Evolutionary conservation across 2,888 invertebrate genomes (phyloP).

Genomic region (Nudaria mundana): DNA sequence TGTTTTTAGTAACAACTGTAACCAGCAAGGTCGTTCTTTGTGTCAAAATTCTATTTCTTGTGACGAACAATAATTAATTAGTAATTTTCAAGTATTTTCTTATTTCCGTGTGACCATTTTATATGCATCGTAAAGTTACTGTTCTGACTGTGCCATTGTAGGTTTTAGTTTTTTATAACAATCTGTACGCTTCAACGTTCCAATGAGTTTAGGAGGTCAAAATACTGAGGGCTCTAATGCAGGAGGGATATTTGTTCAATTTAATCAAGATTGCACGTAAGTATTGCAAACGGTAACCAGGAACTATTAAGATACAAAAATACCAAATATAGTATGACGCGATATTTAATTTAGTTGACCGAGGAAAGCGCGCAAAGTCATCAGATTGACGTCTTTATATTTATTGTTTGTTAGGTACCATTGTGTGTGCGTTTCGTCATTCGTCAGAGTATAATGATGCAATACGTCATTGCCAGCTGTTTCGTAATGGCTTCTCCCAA

Average conservation of each 20-base stretch:
- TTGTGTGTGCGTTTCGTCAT: constrained; percentile 34
- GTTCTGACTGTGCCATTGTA: constrained; percentile 60
- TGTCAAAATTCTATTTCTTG: constrained; percentile 77
- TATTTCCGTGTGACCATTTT: constrained; percentile 61
- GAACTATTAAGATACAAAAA: not conserved
- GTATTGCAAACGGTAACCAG: constrained; percentile 55
- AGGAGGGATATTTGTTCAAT: constrained; percentile 96
- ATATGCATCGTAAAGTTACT: constrained; percentile 53
- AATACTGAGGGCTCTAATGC: constrained; percentile 88
- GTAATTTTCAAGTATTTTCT: constrained; percentile 62
- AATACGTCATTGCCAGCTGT: constrained; percentile 70
- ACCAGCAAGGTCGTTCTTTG: constrained; percentile 86
- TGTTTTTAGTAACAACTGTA: constrained; percentile 78
- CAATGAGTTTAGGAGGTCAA: constrained; percentile 91
- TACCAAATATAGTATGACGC: too few species aligned
- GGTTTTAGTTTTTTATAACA: constrained; percentile 55
- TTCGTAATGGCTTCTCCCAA: constrained; percentile 48
- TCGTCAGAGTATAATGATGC: constrained; percentile 66
- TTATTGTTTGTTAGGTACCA: too few species aligned
- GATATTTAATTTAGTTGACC: too few species aligned
- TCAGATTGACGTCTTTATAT: too few species aligned
- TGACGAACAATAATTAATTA: constrained; percentile 57
- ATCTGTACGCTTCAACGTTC: constrained; percentile 78
- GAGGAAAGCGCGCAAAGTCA: constrained; percentile 46
- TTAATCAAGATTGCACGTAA: constrained; percentile 99